phyloP scores from a whole-genome alignment of 2,888 invertebrate genomes.

The Lycaena phlaeas region DNA sequence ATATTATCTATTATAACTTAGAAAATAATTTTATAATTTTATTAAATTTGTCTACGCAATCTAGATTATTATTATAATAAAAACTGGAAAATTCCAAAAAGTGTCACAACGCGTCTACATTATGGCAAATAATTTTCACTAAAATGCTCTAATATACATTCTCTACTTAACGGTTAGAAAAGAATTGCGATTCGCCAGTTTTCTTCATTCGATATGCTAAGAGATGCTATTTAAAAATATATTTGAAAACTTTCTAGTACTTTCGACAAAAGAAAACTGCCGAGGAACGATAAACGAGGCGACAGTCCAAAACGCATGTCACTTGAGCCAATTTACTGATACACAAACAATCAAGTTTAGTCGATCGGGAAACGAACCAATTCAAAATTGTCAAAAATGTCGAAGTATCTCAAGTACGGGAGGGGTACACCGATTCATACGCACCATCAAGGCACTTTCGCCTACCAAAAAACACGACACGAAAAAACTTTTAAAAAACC shows the following conservation, averaged over 20 bases:
- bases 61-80: slow-evolving; percentile 26
- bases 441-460: slow-evolving; percentile 58
- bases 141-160: slow-evolving; percentile 50
- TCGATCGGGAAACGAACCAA: not conserved
- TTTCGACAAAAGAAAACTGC: slow-evolving; percentile 11
- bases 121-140: slow-evolving; percentile 41
- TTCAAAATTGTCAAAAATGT: slow-evolving; percentile 8
- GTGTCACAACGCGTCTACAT: slow-evolving; percentile 28
- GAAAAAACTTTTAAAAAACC: slow-evolving; percentile 40
- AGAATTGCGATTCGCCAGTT: slow-evolving; percentile 9
- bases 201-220: slow-evolving; percentile 6
- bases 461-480: slow-evolving; percentile 58
- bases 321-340: slow-evolving; percentile 2
- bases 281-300: slow-evolving; percentile 8
- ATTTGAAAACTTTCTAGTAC: slow-evolving; percentile 15
- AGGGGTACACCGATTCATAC: slow-evolving; percentile 38
- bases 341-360: not conserved
- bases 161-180: slow-evolving; percentile 44
- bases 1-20: slow-evolving; percentile 33
- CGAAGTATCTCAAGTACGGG: slow-evolving; percentile 18
- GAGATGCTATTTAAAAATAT: slow-evolving; percentile 18
- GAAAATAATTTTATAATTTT: slow-evolving; percentile 44
- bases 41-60: slow-evolving; percentile 36
- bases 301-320: slow-evolving; percentile 4
- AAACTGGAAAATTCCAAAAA: slow-evolving; percentile 33